phyloP scores from a whole-genome alignment of 2,888 invertebrate genomes.

The Norana najaformis region DNA sequence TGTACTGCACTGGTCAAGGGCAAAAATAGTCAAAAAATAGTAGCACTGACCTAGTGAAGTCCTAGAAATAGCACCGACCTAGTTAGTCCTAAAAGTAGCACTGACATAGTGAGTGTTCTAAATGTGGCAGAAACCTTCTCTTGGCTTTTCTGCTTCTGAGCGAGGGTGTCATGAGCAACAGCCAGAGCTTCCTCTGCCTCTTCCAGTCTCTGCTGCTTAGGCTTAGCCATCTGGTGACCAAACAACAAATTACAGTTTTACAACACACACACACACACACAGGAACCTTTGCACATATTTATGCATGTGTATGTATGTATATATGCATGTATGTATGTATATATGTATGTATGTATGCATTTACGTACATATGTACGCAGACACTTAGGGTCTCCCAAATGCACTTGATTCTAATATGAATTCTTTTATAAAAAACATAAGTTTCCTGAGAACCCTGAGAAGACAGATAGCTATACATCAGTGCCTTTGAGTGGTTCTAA shows the following conservation, averaged over 20 bases:
- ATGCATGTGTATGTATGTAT: too few species aligned
- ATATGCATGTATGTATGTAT: too few species aligned
- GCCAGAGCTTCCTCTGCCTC: slow-evolving; percentile 61
- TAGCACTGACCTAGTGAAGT: neutral
- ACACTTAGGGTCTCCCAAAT: too few species aligned
- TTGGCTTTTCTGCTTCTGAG: slow-evolving; percentile 59
- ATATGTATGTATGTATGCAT: too few species aligned
- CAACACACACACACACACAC: too few species aligned
- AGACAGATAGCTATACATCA: too few species aligned
- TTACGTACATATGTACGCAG: too few species aligned
- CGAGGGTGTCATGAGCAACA: slow-evolving; percentile 57
- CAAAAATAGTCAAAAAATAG: neutral
- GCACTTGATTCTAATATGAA: too few species aligned
- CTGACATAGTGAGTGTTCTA: neutral
- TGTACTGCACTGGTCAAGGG: neutral
- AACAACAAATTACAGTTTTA: neutral
- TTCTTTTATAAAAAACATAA: too few species aligned
- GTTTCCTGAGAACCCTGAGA: too few species aligned
- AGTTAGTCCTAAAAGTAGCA: neutral
- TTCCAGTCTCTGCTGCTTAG: slow-evolving; percentile 59
- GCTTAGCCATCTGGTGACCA: slow-evolving; percentile 58
- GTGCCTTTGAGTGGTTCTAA: too few species aligned
- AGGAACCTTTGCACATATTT: too few species aligned
- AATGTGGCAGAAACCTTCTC: slow-evolving; percentile 49
- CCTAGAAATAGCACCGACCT: neutral